A percentile compares a stretch with the other conserved stretches of the same genome.
Evolutionary conservation across 2,797 vertebrate genomes (phyloP).

Genomic region (Trachurus trachurus): DNA sequence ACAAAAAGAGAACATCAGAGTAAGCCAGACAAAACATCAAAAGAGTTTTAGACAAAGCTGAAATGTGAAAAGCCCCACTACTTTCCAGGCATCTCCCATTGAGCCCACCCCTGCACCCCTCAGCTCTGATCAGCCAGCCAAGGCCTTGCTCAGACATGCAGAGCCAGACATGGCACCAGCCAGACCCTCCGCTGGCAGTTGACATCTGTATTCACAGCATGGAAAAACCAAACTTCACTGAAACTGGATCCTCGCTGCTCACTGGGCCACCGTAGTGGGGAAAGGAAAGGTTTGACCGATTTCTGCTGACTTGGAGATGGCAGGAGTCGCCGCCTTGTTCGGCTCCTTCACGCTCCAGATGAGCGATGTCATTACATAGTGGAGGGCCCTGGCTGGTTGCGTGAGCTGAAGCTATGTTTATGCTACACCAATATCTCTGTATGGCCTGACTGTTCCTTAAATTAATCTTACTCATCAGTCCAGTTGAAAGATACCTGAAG

Average conservation of each 20-base stretch:
- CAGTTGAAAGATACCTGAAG: slow-evolving; percentile 31
- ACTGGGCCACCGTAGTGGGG: slow-evolving; percentile 34
- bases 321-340: slow-evolving; percentile 25
- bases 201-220: slow-evolving; percentile 78
- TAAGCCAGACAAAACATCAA: slow-evolving; percentile 66
- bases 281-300: slow-evolving; percentile 52
- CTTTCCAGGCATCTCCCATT: slow-evolving; percentile 65
- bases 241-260: slow-evolving; percentile 63
- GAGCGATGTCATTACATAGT: slow-evolving; percentile 34
- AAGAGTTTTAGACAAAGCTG: slow-evolving; percentile 57
- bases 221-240: slow-evolving; percentile 70
- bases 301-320: slow-evolving; percentile 67
- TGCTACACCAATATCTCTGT: slow-evolving; percentile 14
- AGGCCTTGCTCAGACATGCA: slow-evolving; percentile 75
- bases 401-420: slow-evolving; percentile 2
- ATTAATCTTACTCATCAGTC: slow-evolving; percentile 24
- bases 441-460: slow-evolving; percentile 18
- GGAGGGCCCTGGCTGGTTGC: background rate
- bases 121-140: slow-evolving; percentile 73
- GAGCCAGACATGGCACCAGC: slow-evolving; percentile 70
- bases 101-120: slow-evolving; percentile 52
- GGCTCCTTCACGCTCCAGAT: slow-evolving; percentile 34
- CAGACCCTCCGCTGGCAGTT: slow-evolving; percentile 69
- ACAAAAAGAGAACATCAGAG: slow-evolving; percentile 54
- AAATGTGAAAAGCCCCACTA: slow-evolving; percentile 66